These are phyloP conservation scores for Dicaeum eximium DNA, from an alignment of 2,113 vertebrate genomes.

Conservation along the genomic window DNA sequence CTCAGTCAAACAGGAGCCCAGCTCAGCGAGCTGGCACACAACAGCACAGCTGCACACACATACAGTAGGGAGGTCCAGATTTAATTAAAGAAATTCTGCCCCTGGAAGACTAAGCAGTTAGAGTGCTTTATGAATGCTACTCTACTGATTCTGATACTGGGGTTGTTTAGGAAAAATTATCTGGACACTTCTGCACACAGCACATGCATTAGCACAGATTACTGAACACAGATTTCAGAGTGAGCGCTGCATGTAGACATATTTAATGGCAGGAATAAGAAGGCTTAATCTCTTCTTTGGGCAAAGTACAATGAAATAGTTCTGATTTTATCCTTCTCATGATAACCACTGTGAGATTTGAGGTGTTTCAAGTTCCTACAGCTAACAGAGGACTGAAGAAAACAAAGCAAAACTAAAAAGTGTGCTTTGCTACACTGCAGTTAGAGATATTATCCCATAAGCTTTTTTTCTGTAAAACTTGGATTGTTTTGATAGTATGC, in stretches of 20 bases:
- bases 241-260: accelerated
- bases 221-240: not conserved
- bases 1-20: not conserved
- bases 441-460: not conserved
- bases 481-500: not conserved
- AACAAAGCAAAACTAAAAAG: not conserved
- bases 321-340: not conserved
- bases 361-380: conserved; percentile 14
- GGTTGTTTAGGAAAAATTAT: not conserved
- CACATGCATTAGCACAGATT: not conserved
- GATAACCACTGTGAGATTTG: not conserved
- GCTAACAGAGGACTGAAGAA: not conserved
- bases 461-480: not conserved
- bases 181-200: not conserved
- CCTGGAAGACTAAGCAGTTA: not conserved
- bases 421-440: not conserved
- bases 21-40: not conserved
- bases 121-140: not conserved
- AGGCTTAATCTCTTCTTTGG: not conserved
- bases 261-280: not conserved
- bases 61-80: not conserved
- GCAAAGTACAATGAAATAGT: not conserved
- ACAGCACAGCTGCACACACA: not conserved
- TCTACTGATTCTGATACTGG: not conserved
- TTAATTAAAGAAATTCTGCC: not conserved